phyloP scores from a whole-genome alignment of 1,140 invertebrate genomes.

The Mactra quadrangularis region DNA sequence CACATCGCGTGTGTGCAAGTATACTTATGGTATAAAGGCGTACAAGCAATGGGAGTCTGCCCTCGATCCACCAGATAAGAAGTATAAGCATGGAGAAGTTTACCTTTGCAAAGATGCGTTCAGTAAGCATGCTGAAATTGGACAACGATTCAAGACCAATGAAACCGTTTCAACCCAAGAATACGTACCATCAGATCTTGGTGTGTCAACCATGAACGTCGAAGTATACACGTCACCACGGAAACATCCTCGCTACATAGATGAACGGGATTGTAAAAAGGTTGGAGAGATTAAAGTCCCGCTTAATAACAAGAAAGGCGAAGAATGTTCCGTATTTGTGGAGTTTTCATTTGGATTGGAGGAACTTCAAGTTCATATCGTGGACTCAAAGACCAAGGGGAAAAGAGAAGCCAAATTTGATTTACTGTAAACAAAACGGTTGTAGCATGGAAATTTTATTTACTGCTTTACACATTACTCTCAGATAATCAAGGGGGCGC shows the following conservation, averaged over 20 bases:
- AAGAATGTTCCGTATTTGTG: neutral
- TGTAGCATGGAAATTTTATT: too few species aligned
- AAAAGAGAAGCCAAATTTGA: conserved; percentile 33
- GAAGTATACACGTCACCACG: conserved; percentile 16
- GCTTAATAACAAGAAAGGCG: neutral
- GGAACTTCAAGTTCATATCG: conserved; percentile 20
- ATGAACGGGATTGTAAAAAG: conserved; percentile 9
- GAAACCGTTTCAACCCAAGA: conserved; percentile 22
- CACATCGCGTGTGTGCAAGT: conserved; percentile 42
- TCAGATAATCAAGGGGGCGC: too few species aligned
- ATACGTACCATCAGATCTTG: conserved; percentile 24
- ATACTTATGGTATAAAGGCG: conserved; percentile 26
- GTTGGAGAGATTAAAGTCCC: conserved; percentile 31
- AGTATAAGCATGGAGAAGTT: neutral
- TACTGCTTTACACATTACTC: too few species aligned
- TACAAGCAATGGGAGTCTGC: conserved; percentile 53
- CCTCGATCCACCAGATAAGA: conserved; percentile 35
- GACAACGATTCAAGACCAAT: conserved; percentile 31
- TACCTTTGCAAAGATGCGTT: conserved; percentile 52
- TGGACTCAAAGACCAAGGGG: conserved; percentile 13
- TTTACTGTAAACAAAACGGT: conserved; percentile 10
- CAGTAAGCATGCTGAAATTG: conserved; percentile 29
- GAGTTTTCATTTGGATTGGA: conserved; percentile 40
- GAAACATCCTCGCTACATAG: conserved; percentile 15
- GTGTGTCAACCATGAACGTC: neutral